Evolutionary conservation across 2,113 vertebrate genomes (phyloP), one percentile per base, ranked within the genome.

Genomic region (Neogobius melanostomus): DNA sequence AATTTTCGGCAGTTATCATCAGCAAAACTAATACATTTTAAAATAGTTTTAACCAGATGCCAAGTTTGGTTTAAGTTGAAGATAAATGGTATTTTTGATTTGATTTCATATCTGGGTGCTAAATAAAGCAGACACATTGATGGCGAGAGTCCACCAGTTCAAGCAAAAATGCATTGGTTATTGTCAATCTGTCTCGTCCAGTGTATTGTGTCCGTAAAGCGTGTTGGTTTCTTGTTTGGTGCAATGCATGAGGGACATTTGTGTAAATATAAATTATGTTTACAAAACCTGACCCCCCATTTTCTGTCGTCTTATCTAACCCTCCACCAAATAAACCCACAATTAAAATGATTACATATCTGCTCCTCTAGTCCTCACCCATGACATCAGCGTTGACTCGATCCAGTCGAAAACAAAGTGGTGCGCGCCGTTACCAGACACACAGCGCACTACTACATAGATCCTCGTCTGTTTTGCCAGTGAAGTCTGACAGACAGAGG

Each of bases 381-480:
- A 28, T 72, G 71, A 69, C 72, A 57, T 81, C 72, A 71, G 47
- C 49, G 14, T 53, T 21, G 70, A 60, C 51, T 64, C 5, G 11
- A n/a, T 21, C 65, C 14, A 53, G 60, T 82, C 16, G 44, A 69
- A 21, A 80, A 80, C 71, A 83, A 76, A 82, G 46, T 1, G 44
- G 7, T 0, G 10, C 0, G 68, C 66, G 69, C 68, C 54, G 75
- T 79, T 70, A 46, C 44, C n/a, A 51, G 74, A 74, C 78, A 68
- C 75, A 21, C 61, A 72, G 70, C 74, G 74, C 86, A 3, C 21
- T 59, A 42, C 71, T 28, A 68, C 44, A 53, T 59, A 79, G 68
- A 62, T n/a, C 7, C 44, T 60, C 15, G 54, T 79, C n/a, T 70
- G 53, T 6, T 72, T 69, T 79, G 80, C 76, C 81, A 77, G 57